Evolutionary conservation across 2,888 invertebrate genomes (phyloP), one percentile per base, ranked within the genome.

Genomic region (Euphydryas editha): DNA sequence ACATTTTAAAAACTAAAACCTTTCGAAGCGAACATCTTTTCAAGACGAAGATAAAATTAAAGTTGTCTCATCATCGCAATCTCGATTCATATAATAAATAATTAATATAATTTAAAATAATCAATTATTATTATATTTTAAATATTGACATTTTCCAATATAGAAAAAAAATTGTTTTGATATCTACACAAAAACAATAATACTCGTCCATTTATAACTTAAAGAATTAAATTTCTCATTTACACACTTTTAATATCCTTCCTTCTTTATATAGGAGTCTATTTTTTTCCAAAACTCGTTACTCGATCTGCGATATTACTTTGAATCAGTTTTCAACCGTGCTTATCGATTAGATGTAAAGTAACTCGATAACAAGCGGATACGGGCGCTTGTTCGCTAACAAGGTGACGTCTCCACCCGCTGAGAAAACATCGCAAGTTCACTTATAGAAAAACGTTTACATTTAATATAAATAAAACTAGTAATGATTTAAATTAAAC

Each of bases 351-450:
- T 63, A 58, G 51, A 44, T 66, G 39, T 46, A 44, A 47, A 51
- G 46, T 59, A 59, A 67, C 59, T 55, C 59, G 54, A 59, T 69
- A 60, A 59, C 68, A 56, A 69, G 62, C 69, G 69, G 69, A 63
- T 62, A 59, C 59, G 59, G 39, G 46, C 49, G 62, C 62, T 57
- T 30, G 58, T 62, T 44, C 61, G 66, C 60, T 65, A 65, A 65
- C 65, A 57, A 62, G n/a, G 62, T 66, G 46, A 66, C 66, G 51
- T 62, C 54, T 62, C 51, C 20, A 20, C 47, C 61, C 64, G 61
- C 60, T 55, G 54, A 54, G 61, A 55, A 62, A 30, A 44, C 46
- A 24, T 67, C 20, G 56, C 49, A 20, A 57, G 37, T 24, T 44
- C 21, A 44, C 57, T 46, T 62, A 57, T 21, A 62, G 6, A 56